phyloP scores from a whole-genome alignment of 2,113 vertebrate genomes.

The Morone saxatilis region DNA sequence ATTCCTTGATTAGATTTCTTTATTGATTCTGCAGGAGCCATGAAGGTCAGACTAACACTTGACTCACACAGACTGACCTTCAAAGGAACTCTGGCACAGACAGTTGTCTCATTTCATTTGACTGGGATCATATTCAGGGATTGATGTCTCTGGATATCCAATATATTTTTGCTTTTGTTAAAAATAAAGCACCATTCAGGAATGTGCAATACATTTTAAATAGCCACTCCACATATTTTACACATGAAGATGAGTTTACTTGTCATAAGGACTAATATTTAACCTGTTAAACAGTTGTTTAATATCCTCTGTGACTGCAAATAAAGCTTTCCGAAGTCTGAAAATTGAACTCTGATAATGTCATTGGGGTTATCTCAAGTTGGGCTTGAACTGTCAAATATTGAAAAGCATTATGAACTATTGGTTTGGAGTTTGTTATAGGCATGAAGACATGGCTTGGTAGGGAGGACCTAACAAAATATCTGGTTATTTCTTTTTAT shows the following conservation, averaged over 20 bases:
- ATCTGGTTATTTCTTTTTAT: not conserved
- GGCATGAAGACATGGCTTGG: not conserved
- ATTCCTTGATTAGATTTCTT: slow-evolving; percentile 71
- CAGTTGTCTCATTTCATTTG: slow-evolving; percentile 51
- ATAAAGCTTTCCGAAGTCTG: not conserved
- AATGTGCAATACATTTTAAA: slow-evolving; percentile 15
- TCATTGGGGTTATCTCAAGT: not conserved
- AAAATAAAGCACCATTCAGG: slow-evolving; percentile 9
- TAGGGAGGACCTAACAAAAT: not conserved
- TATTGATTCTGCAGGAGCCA: slow-evolving; percentile 66
- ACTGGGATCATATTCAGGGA: slow-evolving; percentile 40
- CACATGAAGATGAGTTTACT: not conserved
- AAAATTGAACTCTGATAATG: not conserved
- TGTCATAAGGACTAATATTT: not conserved
- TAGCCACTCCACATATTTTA: not conserved
- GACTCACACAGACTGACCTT: slow-evolving; percentile 66
- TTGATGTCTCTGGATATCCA: slow-evolving; percentile 17
- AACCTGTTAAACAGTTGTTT: not conserved
- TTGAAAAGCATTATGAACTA: not conserved
- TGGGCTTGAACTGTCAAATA: not conserved
- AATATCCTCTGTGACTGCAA: not conserved
- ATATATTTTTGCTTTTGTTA: not conserved
- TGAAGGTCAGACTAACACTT: slow-evolving; percentile 73
- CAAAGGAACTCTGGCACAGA: slow-evolving; percentile 57
- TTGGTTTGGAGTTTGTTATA: not conserved